Base-by-base conservation (phyloP, 2,113 vertebrate species). In the Anthoscopus minutus region DNA sequence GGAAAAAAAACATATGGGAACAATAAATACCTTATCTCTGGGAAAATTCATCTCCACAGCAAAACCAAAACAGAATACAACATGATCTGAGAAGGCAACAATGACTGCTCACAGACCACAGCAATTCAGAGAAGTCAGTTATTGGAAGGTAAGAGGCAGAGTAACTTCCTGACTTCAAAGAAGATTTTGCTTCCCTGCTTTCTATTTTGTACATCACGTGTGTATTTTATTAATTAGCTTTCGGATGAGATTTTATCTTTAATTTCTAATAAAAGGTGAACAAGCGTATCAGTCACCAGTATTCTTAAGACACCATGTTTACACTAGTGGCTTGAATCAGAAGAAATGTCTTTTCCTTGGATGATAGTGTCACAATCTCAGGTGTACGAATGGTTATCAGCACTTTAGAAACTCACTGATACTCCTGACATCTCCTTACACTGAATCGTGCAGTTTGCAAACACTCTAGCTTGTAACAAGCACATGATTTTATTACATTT, bases 51-150 rank as follows among this genome's bases (percentile, higher is more conserved):
- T 48, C 80, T 89, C 81, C 66, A 48, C 47, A 91, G 62, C 31
- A 77, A 95, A 96, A 88, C 23, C 56, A 54, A 78, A 96, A n/a
- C 58, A 81, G 70, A 92, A 80, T 19, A 77, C 65, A 69, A 64
- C 62, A 54, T 69, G 16, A n/a, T 71, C 64, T 65, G 53, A 86
- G 64, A 91, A 86, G 45, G 85, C 74, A 84, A 84, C 47, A 44
- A 7, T 12, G 47, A 31, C 44, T 62, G 30, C 53, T 86, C 47
- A 65, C 64, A 90, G 82, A 92, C 76, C 54, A 85, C 4, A 8
- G 70, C 30, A 57, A 35, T 85, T 87, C 81, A 93, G 85, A 83
- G n/a, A 30, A 91, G 51, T 30, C 48, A 85, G 78, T 62, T 94
- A 92, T 54, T 51, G 24, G 60, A 80, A 94, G 83, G 77, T 89